These are phyloP conservation scores for Brotogeris chrysoptera DNA, from an alignment of 2,797 vertebrate genomes.

Conservation along the genomic window DNA sequence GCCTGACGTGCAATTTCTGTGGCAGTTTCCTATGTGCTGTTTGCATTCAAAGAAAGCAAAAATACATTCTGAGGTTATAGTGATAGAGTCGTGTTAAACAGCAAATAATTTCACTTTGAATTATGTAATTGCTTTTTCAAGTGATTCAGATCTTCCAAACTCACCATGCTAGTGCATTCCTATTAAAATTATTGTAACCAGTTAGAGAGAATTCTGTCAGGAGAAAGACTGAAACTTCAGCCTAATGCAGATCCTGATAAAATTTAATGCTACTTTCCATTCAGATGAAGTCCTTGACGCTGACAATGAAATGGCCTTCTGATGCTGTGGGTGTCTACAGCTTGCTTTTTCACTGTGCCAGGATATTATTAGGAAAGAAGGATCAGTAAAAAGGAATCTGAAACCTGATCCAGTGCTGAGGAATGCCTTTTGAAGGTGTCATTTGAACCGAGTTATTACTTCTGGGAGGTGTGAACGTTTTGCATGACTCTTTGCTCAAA, in stretches of 20 bases:
- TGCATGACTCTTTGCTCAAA: neutral
- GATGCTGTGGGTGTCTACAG: neutral
- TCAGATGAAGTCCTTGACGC: neutral
- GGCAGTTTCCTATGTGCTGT: neutral
- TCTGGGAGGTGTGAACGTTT: conserved; percentile 28
- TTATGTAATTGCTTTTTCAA: conserved; percentile 5
- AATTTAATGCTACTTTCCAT: neutral
- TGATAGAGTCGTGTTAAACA: neutral
- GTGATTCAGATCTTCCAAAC: neutral
- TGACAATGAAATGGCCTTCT: neutral
- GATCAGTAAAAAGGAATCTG: conserved; percentile 54
- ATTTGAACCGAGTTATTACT: conserved; percentile 24
- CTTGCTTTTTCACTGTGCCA: neutral
- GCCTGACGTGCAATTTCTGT: neutral
- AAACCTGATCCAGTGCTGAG: conserved; percentile 36
- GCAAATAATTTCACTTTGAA: neutral
- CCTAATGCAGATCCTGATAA: neutral
- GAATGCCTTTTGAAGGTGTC: conserved; percentile 52
- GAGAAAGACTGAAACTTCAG: neutral
- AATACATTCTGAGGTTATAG: neutral
- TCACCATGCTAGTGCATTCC: neutral
- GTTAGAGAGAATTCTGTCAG: neutral
- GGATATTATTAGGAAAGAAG: conserved; percentile 51
- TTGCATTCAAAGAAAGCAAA: neutral
- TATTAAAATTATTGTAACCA: neutral